These are phyloP conservation scores for Phyllotis vaccarum DNA, from an alignment of 2,797 vertebrate genomes.

Conservation along the genomic window DNA sequence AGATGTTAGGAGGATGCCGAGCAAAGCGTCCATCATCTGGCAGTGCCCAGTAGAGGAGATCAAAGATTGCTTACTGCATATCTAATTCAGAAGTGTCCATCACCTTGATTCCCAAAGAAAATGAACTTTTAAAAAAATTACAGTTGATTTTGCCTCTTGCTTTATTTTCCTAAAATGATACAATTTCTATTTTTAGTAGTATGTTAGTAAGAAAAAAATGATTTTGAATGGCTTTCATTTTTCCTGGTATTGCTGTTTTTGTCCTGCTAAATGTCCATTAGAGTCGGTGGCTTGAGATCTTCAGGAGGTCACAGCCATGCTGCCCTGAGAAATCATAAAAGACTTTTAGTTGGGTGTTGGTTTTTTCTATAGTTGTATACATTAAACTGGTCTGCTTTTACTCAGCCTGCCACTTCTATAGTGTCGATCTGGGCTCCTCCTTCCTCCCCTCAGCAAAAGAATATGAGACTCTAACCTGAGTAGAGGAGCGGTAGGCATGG, in stretches of 20 bases:
- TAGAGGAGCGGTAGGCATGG: background rate
- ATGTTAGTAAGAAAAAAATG: conserved; percentile 28
- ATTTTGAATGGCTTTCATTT: conserved; percentile 57
- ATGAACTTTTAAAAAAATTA: background rate
- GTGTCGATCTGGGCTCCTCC: background rate
- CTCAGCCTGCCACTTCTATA: conserved; percentile 17
- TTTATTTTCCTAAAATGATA: conserved; percentile 60
- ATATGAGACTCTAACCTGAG: background rate
- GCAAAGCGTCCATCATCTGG: background rate
- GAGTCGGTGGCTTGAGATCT: conserved; percentile 60
- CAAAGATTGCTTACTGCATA: background rate
- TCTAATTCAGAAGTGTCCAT: background rate
- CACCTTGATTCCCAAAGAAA: background rate
- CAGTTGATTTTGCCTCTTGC: conserved; percentile 31
- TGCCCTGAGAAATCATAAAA: conserved; percentile 75
- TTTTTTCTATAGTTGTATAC: conserved; percentile 62
- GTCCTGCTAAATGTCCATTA: conserved; percentile 67
- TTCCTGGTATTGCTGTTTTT: conserved; percentile 60
- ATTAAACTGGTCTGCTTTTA: conserved; percentile 73
- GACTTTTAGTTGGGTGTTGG: conserved; percentile 32
- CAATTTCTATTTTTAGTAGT: conserved; percentile 55
- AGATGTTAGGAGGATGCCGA: background rate
- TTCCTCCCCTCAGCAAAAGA: background rate
- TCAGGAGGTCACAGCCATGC: conserved; percentile 68
- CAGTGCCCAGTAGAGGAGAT: background rate